Base-by-base conservation (phyloP, 2,797 vertebrate species). In the Mionectes olivaceus region DNA sequence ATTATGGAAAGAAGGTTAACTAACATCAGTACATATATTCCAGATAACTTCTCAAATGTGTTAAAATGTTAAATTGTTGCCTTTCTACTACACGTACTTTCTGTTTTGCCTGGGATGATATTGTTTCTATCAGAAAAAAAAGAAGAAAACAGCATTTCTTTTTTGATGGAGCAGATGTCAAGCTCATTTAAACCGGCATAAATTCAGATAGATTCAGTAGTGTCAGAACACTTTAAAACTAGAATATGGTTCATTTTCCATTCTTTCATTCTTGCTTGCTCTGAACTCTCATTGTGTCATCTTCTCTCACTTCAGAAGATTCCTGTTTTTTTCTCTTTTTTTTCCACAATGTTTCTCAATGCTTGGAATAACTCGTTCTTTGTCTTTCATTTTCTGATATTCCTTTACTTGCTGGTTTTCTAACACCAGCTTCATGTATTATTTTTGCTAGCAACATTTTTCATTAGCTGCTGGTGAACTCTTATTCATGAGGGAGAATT, bases 301-400 rank as follows among this genome's bases (percentile, higher is more conserved):
- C 30, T 63, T 65, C 7, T 68, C 19, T 79, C 17, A 27, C 21
- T 79, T 70, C 37, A 43, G 19, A 92, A 73, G 5, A 46, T 24
- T 67, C 9, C 46, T 10, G 2, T 13, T 1, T 30, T 46, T 19
- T 19, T n/a, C 4, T 53, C 5, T 11, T 8, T 15, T 5, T n/a
- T 7, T 22, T 16, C 2, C 23, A 5, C 9, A 16, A 1, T 43
- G 13, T 2, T 65, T 65, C 7, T 63, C 16, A 2, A 7, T 70
- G 5, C 4, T 73, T 77, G 13, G n/a, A 85, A 67, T 25, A 44
- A 5, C 30, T 78, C 19, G 7, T 59, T 65, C 18, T 44, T 59
- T 13, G 16, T 28, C 17, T 91, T 84, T 82, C 4, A 61, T 76
- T 85, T 93, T 63, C 35, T 85, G 24, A 44, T 84, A 39, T 35